Conservation (phyloP, 2,797 vertebrate species). For the Pangasius krempfi region DNA sequence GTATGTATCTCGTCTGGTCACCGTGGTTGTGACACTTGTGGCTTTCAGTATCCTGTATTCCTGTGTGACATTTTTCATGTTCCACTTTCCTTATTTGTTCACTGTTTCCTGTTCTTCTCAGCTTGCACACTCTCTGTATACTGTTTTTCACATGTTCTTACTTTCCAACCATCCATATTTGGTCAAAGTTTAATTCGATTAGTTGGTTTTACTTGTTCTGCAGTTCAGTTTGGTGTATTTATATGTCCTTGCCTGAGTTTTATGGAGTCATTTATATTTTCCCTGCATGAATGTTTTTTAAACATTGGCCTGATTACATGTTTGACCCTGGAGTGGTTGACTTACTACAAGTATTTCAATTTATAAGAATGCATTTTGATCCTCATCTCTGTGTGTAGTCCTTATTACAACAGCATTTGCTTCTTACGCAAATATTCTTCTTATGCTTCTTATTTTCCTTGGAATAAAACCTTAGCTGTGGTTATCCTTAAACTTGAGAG, state of each 20-base stretch:
- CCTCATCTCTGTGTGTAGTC: not conserved
- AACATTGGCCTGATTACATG: not conserved
- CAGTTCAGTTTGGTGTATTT: not conserved
- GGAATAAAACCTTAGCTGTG: not conserved
- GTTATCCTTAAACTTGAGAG: not conserved
- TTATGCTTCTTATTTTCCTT: not conserved
- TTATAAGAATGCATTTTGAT: not conserved
- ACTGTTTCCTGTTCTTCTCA: not conserved
- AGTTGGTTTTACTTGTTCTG: not conserved
- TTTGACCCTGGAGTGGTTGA: not conserved
- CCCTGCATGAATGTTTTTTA: not conserved
- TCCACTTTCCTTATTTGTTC: not conserved
- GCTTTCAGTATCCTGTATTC: not conserved
- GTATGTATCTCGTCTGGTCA: not conserved
- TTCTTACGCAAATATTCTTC: not conserved
- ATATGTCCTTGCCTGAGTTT: not conserved
- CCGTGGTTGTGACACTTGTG: not conserved
- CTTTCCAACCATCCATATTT: slow-evolving; percentile 1
- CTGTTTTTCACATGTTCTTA: not conserved
- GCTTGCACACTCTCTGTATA: not conserved
- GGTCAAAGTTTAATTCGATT: not conserved
- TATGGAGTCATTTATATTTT: not conserved
- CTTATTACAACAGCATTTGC: not conserved
- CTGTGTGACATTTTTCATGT: not conserved
- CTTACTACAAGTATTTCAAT: not conserved